Evolutionary conservation across 2,888 invertebrate genomes (phyloP).

Genomic region (Nymphalis c-album): DNA sequence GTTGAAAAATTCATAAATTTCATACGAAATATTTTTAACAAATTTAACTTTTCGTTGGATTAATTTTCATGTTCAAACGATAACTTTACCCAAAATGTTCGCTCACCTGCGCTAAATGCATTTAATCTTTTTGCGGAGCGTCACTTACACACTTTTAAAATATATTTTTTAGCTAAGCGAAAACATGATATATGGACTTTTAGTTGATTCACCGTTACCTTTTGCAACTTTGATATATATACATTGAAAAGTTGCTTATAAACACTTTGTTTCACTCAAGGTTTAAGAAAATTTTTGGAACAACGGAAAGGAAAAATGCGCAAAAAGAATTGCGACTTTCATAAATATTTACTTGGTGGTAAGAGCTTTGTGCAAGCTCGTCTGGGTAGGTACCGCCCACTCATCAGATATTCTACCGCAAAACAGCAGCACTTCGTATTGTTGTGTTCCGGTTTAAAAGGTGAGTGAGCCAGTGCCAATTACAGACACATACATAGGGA

Average conservation of each 20-base stretch:
- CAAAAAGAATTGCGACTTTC: no score
- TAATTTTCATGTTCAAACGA: slow-evolving; percentile 13
- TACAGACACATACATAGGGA: no score
- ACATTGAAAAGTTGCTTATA: neutral
- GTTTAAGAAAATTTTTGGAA: no score
- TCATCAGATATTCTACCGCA: no score
- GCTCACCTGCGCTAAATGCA: slow-evolving; percentile 11
- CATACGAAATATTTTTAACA: slow-evolving; percentile 8
- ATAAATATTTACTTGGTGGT: no score
- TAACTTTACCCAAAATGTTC: slow-evolving; percentile 6
- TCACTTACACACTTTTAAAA: slow-evolving; percentile 9
- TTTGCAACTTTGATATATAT: neutral
- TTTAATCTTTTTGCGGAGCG: slow-evolving; percentile 10
- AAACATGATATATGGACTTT: slow-evolving; percentile 2
- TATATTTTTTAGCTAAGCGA: slow-evolving; percentile 1
- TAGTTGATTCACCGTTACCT: neutral
- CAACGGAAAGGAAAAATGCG: no score
- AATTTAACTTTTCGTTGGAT: slow-evolving; percentile 10
- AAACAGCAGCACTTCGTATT: no score
- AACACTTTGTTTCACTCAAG: no score
- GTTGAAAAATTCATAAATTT: neutral
- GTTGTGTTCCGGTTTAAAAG: no score
- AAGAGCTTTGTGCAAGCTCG: no score
- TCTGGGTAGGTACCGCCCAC: no score
- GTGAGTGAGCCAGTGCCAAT: no score